These are phyloP conservation scores for Coenonympha arcania DNA, from an alignment of 2,888 invertebrate species.

Conservation along the genomic window DNA sequence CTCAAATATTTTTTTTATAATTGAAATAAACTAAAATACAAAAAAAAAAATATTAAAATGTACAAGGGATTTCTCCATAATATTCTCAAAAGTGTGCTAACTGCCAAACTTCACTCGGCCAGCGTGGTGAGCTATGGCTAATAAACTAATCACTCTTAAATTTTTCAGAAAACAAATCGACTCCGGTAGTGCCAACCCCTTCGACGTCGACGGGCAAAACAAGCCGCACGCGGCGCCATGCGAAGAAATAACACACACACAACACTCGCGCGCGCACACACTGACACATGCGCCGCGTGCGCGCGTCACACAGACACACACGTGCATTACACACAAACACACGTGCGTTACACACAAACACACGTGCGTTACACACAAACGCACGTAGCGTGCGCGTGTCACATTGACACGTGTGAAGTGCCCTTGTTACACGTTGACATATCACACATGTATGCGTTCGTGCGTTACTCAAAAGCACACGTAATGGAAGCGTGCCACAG, in stretches of 20 bases:
- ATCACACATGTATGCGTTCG: too few relatives aligned
- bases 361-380: not conserved
- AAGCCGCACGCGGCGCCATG: conserved; percentile 62
- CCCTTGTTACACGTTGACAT: not conserved
- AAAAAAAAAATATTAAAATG: too few relatives aligned
- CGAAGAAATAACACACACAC: conserved; percentile 20
- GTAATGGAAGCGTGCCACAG: too few relatives aligned
- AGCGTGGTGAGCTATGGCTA: too few relatives aligned
- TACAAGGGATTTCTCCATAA: too few relatives aligned
- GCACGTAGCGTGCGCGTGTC: not conserved
- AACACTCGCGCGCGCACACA: not conserved
- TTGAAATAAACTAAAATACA: too few relatives aligned
- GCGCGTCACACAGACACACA: not conserved
- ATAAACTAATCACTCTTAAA: not conserved
- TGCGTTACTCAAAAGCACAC: not conserved
- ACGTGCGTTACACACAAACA: not conserved
- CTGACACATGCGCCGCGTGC: not conserved
- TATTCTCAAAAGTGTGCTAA: too few relatives aligned
- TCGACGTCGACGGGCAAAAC: conserved; percentile 67
- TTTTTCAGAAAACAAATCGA: conserved; percentile 50
- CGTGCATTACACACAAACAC: not conserved
- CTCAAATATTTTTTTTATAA: too few relatives aligned
- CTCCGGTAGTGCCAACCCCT: conserved; percentile 57
- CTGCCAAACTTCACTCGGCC: too few relatives aligned
- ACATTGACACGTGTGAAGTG: not conserved